Conservation (phyloP, 1,140 invertebrate species). For the Oedothorax gibbosus region DNA sequence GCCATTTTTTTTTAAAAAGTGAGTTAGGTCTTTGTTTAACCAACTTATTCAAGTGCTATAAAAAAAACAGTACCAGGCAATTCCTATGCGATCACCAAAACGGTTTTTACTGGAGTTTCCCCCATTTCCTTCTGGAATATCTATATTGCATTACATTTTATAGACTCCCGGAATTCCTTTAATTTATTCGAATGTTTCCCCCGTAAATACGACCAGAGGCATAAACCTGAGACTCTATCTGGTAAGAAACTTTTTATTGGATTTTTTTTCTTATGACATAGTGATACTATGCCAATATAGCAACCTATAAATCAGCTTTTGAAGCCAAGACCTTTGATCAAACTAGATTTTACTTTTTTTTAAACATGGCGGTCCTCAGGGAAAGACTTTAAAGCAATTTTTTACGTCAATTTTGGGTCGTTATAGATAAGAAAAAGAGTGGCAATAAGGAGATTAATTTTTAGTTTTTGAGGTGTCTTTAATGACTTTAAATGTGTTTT, state of each 20-base stretch:
- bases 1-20: too few species aligned
- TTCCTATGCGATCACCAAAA: constrained; percentile 15
- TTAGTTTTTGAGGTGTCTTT: too few species aligned
- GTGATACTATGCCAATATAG: constrained; percentile 25
- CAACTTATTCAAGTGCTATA: background rate
- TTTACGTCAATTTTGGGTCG: background rate
- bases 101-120: background rate
- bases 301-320: constrained; percentile 52
- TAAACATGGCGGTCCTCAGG: constrained; percentile 1
- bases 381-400: constrained; percentile 19
- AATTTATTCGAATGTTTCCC: constrained; percentile 57
- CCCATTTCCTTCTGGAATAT: constrained; percentile 31
- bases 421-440: too few species aligned
- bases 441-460: too few species aligned
- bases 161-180: constrained; percentile 48
- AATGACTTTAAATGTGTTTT: too few species aligned
- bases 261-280: constrained; percentile 2
- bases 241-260: background rate
- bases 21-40: too few species aligned
- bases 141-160: constrained; percentile 58
- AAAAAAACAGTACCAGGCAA: constrained; percentile 7
- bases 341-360: constrained; percentile 46
- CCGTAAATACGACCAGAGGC: constrained; percentile 30
- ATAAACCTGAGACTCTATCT: constrained; percentile 34
- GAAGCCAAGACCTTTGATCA: constrained; percentile 51